Base-by-base conservation (phyloP, 2,888 invertebrate genomes). In the Napeogenes sylphis region DNA sequence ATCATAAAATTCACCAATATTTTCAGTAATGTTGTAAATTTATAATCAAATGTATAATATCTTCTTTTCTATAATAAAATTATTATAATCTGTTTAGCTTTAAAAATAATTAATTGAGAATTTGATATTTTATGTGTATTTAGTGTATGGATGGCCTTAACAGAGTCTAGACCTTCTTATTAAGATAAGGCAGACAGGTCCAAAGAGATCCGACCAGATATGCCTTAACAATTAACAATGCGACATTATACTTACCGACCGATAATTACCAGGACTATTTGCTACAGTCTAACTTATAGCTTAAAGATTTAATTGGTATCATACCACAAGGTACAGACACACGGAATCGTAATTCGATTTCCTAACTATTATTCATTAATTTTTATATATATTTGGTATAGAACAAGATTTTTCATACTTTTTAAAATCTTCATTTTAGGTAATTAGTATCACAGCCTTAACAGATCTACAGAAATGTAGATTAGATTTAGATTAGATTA, bases 161-260 rank as follows among this genome's bases (percentile, higher is more conserved):
- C 73, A 73, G 73, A 70, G 71, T 73, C 71, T 70, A 68, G 73
- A 71, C 67, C 75, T 75, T 76, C 76, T 75, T 74, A 71, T 74
- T 74, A 68, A 87, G 90, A 90, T 90, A 90, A 87, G 75, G 76
- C 71, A 67, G 84, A 85, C 85, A 81, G 73, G 73, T 68, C 73
- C 85, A 87, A 87, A 90, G 90, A 90, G 90, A 90, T 90, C 90
- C 90, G 90, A 79, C 80, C 68, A 72, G 90, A 90, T 90, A 88
- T 76, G 75, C 76, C 63, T 71, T 80, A 89, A 90, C 90, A 90
- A 90, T 90, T 90, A 90, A 90, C 90, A 90, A 90, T 90, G 90
- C 83, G 86, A 90, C 90, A 90, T 90, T 90, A 90, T 90, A 87
- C 84, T 85, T 81, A 76, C 71, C 77, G 80, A 80, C 83, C 85